phyloP scores from a whole-genome alignment of 2,113 vertebrate species.

The Ardeotis arabs region DNA sequence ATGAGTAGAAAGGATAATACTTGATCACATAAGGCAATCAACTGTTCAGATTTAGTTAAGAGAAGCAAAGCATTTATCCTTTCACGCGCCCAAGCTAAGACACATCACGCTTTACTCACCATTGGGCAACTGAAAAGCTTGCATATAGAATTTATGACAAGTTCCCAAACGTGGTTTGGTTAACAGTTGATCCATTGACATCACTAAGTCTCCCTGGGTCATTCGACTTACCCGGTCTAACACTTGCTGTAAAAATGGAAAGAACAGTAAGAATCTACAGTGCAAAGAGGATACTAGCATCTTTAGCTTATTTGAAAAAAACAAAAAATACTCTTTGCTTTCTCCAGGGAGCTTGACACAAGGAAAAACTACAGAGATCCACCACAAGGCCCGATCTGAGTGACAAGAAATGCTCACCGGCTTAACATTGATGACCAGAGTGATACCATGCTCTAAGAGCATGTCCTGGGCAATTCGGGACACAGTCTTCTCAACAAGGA shows the following conservation, averaged over 20 bases:
- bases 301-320: not conserved
- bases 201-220: slow-evolving; percentile 97
- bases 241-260: slow-evolving; percentile 85
- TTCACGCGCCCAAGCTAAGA: not conserved
- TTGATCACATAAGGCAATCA: not conserved
- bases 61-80: not conserved
- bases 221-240: slow-evolving; percentile 92
- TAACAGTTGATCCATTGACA: slow-evolving; percentile 98
- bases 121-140: slow-evolving; percentile 89
- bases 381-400: not conserved
- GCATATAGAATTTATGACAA: slow-evolving; percentile 97
- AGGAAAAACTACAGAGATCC: not conserved
- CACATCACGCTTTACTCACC: slow-evolving; percentile 78
- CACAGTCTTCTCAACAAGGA: slow-evolving; percentile 97
- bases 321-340: not conserved
- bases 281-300: not conserved
- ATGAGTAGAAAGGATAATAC: not conserved
- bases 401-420: slow-evolving; percentile 79
- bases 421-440: slow-evolving; percentile 96
- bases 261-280: slow-evolving; percentile 30
- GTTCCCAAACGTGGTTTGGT: slow-evolving; percentile 96
- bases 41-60: not conserved
- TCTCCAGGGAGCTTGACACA: not conserved
- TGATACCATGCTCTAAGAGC: slow-evolving; percentile 96
- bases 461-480: slow-evolving; percentile 98